These are phyloP conservation scores for Netelia melanura DNA, from an alignment of 2,888 invertebrate species.

Conservation along the genomic window DNA sequence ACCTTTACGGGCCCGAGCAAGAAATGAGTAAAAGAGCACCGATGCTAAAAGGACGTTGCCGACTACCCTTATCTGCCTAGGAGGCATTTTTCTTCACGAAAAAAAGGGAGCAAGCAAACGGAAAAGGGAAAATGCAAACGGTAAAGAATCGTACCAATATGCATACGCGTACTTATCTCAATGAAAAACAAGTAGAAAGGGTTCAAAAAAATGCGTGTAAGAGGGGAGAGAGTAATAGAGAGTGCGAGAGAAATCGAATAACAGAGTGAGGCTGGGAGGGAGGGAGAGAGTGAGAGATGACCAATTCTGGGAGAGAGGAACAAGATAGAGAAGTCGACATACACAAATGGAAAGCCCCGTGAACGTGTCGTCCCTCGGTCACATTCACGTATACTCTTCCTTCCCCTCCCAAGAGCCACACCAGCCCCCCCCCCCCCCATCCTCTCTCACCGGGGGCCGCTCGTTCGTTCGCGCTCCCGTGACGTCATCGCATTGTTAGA, in stretches of 20 bases:
- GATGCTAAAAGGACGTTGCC: constrained; percentile 31
- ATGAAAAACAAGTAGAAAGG: neutral
- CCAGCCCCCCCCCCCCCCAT: neutral
- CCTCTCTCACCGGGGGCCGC: constrained; percentile 28
- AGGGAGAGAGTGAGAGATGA: constrained; percentile 17
- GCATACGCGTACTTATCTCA: neutral
- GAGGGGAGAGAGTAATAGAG: neutral
- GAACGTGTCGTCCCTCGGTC: constrained; percentile 76
- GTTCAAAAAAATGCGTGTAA: constrained; percentile 13
- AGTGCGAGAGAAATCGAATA: constrained; percentile 16
- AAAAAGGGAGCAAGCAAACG: constrained; percentile 33
- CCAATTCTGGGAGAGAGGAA: constrained; percentile 62
- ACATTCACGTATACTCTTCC: constrained; percentile 80
- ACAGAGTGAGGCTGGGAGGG: neutral
- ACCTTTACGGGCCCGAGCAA: constrained; percentile 7
- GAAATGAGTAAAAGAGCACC: constrained; percentile 14
- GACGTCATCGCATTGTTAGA: constrained; percentile 85
- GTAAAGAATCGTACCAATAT: constrained; percentile 14
- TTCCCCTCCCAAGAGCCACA: constrained; percentile 28
- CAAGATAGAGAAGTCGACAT: constrained; percentile 70
- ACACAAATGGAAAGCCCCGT: constrained; percentile 77
- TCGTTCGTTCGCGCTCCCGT: constrained; percentile 74
- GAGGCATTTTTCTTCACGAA: constrained; percentile 14
- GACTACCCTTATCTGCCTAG: neutral
- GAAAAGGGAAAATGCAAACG: neutral